These are phyloP conservation scores for Seira musarum DNA, from an alignment of 2,888 invertebrate species.

Conservation along the genomic window DNA sequence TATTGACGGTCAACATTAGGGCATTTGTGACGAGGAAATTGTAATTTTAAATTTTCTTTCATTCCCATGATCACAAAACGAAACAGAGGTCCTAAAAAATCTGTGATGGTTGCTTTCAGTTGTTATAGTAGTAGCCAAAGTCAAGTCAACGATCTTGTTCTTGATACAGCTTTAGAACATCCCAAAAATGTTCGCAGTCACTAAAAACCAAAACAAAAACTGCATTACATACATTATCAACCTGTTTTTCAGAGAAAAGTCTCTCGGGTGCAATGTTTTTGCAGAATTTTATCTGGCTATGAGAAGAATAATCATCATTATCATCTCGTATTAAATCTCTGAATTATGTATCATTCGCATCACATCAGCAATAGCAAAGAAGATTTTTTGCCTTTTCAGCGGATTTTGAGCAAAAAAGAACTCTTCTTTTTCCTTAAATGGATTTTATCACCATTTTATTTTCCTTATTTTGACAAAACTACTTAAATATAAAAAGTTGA, in stretches of 20 bases:
- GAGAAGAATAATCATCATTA: too few relatives aligned
- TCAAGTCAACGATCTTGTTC: neutral
- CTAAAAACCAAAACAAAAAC: neutral
- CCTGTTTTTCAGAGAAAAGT: neutral
- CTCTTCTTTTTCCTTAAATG: neutral
- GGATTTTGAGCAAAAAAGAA: neutral
- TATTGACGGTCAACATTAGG: neutral
- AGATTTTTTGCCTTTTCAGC: neutral
- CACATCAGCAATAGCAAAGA: neutral
- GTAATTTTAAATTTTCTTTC: neutral
- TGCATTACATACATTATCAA: neutral
- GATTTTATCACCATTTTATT: neutral
- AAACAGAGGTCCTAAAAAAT: neutral
- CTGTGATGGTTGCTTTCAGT: neutral
- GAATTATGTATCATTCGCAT: neutral
- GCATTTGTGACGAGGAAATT: neutral
- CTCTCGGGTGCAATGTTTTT: conserved; percentile 29
- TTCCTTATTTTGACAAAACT: neutral
- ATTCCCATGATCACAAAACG: neutral
- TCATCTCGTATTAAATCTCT: neutral
- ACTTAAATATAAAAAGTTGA: neutral
- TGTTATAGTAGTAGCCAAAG: neutral
- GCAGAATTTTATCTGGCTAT: too few relatives aligned
- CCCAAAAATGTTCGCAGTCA: neutral
- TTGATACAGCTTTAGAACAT: neutral